phyloP scores from a whole-genome alignment of 2,888 invertebrate genomes.

The Brachycybe producta region DNA sequence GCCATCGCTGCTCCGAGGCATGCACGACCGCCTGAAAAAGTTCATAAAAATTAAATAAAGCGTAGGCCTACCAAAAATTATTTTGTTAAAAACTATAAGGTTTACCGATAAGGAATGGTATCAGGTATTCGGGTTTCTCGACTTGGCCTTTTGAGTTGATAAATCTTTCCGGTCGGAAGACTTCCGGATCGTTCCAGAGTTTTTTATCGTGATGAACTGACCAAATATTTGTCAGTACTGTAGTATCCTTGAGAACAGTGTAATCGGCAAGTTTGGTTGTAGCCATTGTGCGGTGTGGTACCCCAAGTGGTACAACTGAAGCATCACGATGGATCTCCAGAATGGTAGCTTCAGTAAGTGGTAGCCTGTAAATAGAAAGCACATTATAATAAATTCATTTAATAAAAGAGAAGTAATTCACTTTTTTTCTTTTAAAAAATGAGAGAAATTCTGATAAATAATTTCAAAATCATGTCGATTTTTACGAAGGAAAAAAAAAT shows the following conservation, averaged over 20 bases:
- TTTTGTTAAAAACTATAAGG: no score
- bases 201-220: constrained; percentile 19
- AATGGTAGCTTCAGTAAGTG: constrained; percentile 25
- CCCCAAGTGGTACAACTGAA: constrained; percentile 22
- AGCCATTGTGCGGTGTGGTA: constrained; percentile 23
- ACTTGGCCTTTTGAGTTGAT: constrained; percentile 14
- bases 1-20: no score
- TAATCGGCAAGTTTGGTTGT: constrained; percentile 25
- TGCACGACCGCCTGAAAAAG: no score
- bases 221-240: constrained; percentile 24
- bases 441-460: no score
- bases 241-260: constrained; percentile 24
- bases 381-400: no score
- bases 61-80: no score
- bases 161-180: constrained; percentile 7
- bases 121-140: constrained; percentile 6
- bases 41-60: no score
- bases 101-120: constrained; percentile 4
- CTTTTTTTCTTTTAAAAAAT: no score
- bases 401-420: no score
- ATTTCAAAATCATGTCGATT: no score
- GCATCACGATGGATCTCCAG: constrained; percentile 25
- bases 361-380: neutral
- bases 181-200: constrained; percentile 1
- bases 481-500: no score